phyloP scores from a whole-genome alignment of 2,888 invertebrate genomes.

The Acronicta alni region DNA sequence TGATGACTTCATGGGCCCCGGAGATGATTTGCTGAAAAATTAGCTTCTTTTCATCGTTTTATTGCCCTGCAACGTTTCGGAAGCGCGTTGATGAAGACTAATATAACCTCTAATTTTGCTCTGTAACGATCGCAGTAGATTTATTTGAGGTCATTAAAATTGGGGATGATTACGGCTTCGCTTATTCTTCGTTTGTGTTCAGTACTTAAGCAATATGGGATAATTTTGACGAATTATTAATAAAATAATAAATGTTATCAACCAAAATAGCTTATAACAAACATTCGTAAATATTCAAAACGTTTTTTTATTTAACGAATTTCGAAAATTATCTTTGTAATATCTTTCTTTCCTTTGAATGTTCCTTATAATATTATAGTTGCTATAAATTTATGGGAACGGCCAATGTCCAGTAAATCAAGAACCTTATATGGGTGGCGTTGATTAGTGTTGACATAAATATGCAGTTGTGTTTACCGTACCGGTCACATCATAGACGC shows the following conservation, averaged over 20 bases:
- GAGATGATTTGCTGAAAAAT: conserved; percentile 89
- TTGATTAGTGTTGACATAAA: conserved; percentile 60
- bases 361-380: background rate
- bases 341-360: too few relatives aligned
- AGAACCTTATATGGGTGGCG: conserved; percentile 1
- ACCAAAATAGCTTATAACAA: too few relatives aligned
- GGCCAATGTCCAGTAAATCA: background rate
- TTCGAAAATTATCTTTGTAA: too few relatives aligned
- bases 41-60: conserved; percentile 88
- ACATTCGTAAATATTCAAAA: background rate
- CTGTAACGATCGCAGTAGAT: conserved; percentile 77
- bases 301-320: too few relatives aligned
- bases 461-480: conserved; percentile 66
- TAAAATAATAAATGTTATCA: too few relatives aligned
- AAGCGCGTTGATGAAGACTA: conserved; percentile 86
- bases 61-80: conserved; percentile 80
- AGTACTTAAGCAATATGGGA: conserved; percentile 9
- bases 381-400: background rate
- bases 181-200: conserved; percentile 43
- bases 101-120: conserved; percentile 86
- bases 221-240: conserved; percentile 32
- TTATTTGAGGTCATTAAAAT: conserved; percentile 61
- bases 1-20: conserved; percentile 87
- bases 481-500: conserved; percentile 73
- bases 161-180: conserved; percentile 42